phyloP scores from a whole-genome alignment of 2,797 vertebrate genomes.

The Acanthurus lineatus region DNA sequence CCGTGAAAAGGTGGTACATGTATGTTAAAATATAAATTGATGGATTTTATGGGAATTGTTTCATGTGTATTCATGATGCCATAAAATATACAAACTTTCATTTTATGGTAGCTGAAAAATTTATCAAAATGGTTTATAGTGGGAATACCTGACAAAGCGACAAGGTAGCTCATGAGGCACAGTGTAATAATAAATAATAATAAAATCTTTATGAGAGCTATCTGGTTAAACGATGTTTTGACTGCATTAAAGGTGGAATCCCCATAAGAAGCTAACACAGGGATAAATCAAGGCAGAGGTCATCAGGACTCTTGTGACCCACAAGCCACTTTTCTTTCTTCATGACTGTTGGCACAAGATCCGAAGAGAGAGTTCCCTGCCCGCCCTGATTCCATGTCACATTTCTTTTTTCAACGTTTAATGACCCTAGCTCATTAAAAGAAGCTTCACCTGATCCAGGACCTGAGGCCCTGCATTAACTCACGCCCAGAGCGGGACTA shows the following conservation, averaged over 20 bases:
- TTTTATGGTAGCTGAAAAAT: slow-evolving; percentile 73
- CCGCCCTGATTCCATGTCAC: slow-evolving; percentile 30
- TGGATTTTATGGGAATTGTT: slow-evolving; percentile 66
- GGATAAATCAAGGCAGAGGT: slow-evolving; percentile 69
- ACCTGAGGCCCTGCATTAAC: slow-evolving; percentile 64
- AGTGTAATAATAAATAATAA: slow-evolving; percentile 70
- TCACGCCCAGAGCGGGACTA: slow-evolving; percentile 66
- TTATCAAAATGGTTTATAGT: slow-evolving; percentile 75
- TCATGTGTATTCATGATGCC: slow-evolving; percentile 68
- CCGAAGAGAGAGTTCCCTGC: slow-evolving; percentile 23
- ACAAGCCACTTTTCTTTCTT: slow-evolving; percentile 60
- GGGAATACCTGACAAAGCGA: slow-evolving; percentile 67
- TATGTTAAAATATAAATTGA: slow-evolving; percentile 67
- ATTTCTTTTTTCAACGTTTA: slow-evolving; percentile 56
- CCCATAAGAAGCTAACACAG: slow-evolving; percentile 45
- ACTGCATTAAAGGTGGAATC: slow-evolving; percentile 61
- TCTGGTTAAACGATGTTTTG: slow-evolving; percentile 71
- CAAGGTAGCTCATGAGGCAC: slow-evolving; percentile 63
- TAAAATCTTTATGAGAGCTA: slow-evolving; percentile 77
- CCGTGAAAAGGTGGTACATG: slow-evolving; percentile 35
- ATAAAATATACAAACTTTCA: slow-evolving; percentile 76
- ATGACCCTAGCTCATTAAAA: slow-evolving; percentile 70
- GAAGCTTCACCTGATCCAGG: slow-evolving; percentile 71
- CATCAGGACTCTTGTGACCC: slow-evolving; percentile 58
- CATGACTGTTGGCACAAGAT: slow-evolving; percentile 65